These are phyloP conservation scores for Drusus annulatus DNA, from an alignment of 1,140 invertebrate genomes.

Conservation along the genomic window DNA sequence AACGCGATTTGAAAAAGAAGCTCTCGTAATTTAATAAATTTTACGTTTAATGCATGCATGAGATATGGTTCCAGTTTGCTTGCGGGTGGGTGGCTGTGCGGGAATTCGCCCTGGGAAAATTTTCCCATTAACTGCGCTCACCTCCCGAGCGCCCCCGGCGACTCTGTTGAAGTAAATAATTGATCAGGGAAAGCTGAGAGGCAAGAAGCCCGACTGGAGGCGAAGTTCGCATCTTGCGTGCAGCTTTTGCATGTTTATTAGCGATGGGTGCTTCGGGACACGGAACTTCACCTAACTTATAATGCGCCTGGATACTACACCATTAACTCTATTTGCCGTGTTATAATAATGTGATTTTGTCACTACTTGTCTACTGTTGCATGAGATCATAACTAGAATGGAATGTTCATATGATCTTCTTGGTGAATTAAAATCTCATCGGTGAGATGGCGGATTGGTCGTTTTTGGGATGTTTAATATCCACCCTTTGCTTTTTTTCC, in stretches of 20 bases:
- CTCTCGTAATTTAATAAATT: not conserved
- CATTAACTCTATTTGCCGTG: too few relatives aligned
- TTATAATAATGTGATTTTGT: too few relatives aligned
- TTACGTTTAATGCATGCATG: slow-evolving; percentile 2
- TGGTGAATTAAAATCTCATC: too few relatives aligned
- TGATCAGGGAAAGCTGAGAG: slow-evolving; percentile 17
- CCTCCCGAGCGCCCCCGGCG: not conserved
- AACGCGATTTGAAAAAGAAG: not conserved
- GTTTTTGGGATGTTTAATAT: too few relatives aligned
- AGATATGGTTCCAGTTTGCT: slow-evolving; percentile 7
- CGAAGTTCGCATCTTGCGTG: slow-evolving; percentile 31
- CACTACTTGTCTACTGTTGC: too few relatives aligned
- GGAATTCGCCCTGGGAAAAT: slow-evolving; percentile 8
- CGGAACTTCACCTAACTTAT: slow-evolving; percentile 7
- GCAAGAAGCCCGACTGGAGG: slow-evolving; percentile 6
- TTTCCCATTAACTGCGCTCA: slow-evolving; percentile 25
- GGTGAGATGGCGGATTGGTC: too few relatives aligned
- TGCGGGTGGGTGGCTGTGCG: not conserved
- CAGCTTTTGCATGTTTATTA: slow-evolving; percentile 28
- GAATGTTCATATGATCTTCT: too few relatives aligned
- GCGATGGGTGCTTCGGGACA: slow-evolving; percentile 20
- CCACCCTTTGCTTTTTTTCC: too few relatives aligned
- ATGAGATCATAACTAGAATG: too few relatives aligned
- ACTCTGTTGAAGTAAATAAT: slow-evolving; percentile 17
- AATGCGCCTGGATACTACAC: not conserved